phyloP scores from a whole-genome alignment of 2,113 vertebrate species.

The Caretta caretta region DNA sequence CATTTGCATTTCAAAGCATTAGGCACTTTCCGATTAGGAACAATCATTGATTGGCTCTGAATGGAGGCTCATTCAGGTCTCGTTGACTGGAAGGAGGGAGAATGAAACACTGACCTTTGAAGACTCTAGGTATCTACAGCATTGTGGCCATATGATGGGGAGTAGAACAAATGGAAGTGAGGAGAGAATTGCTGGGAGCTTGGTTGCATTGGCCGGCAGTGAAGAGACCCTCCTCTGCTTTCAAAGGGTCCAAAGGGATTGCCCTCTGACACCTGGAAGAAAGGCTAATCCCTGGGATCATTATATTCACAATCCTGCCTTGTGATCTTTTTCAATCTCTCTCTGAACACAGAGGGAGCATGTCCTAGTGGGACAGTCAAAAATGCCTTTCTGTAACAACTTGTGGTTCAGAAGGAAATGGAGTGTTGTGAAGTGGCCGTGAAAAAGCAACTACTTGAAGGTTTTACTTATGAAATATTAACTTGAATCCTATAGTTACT shows the following conservation, averaged over 20 bases:
- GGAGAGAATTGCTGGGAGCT: background rate
- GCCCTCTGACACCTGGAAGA: conserved; percentile 29
- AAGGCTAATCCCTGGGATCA: conserved; percentile 58
- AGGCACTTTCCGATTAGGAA: background rate
- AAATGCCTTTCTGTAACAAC: background rate
- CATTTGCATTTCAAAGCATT: conserved; percentile 2
- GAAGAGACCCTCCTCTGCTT: conserved; percentile 41
- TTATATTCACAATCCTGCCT: conserved; percentile 59
- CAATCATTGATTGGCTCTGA: conserved; percentile 2
- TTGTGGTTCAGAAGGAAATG: conserved; percentile 53
- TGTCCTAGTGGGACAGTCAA: conserved; percentile 58
- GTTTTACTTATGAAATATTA: conserved; percentile 58
- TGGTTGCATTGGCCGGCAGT: rapidly evolving
- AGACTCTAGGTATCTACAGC: conserved; percentile 30
- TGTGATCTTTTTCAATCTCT: conserved; percentile 67
- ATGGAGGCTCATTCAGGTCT: conserved; percentile 26
- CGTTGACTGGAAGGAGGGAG: background rate
- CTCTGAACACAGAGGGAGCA: conserved; percentile 57
- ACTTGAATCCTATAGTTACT: conserved; percentile 30
- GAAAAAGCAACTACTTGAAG: conserved; percentile 42
- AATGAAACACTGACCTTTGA: background rate
- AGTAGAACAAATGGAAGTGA: background rate
- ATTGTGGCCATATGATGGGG: background rate
- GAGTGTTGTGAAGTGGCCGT: background rate
- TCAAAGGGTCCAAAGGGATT: conserved; percentile 42